Base-by-base conservation (phyloP, 2,888 invertebrate genomes). In the Trypoxylon attenuatum region DNA sequence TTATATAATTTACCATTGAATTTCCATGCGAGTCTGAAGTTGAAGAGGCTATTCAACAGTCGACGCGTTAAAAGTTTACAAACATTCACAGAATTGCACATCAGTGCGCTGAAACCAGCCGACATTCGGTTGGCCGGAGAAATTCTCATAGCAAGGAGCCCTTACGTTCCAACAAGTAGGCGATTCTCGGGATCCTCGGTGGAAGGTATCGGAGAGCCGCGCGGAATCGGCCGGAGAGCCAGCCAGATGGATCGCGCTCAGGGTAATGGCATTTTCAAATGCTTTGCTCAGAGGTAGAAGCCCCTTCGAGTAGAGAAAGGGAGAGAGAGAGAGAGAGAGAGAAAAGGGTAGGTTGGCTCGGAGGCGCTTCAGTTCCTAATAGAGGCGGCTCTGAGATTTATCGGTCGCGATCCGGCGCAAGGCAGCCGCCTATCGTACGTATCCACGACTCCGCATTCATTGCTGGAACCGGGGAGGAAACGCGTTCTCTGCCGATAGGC, bases 401-500 rank as follows among this genome's bases (percentile, higher is more conserved):
- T 83, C 71, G 81, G 67, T 71, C 56, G 59, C 69, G 74, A 74
- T 78, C 76, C 75, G 75, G 54, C 63, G 63, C 52, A 43, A 54
- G 45, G 18, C 39, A 23, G 39, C 47, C 41, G 27, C 27, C 61
- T 63, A 69, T 69, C 63, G 60, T n/a, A n/a, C n/a, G n/a, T 22
- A 21, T 62, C 51, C 62, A 57, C 57, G 54, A 60, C 51, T 45
- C 16, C 69, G 57, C 67, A 69, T 66, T 70, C 76, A 60, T 69
- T 65, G 56, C 47, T 66, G 70, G 72, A 77, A 76, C 75, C 69
- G 67, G 78, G 76, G 80, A 82, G 81, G 75, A 81, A 77, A 71
- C 77, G 69, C 70, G 71, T 72, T 74, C 59, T 57, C 47, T 61
- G 54, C 70, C 49, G 63, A 59, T 63, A 54, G 49, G 22, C 52